Base-by-base conservation (phyloP, 2,888 invertebrate genomes). In the Ennomos quercinarius region DNA sequence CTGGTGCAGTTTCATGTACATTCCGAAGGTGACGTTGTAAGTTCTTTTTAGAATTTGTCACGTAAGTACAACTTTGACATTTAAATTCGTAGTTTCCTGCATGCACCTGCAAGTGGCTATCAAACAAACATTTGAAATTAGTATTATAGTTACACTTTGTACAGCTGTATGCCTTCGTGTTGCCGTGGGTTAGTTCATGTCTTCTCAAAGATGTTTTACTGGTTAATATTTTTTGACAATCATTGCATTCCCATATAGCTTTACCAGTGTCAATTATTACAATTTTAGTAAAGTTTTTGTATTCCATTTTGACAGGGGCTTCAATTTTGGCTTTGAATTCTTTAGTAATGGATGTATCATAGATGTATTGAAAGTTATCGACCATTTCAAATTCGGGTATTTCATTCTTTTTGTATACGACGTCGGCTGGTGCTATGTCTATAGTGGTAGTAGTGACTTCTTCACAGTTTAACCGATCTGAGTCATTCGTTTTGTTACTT, bases 91-190 rank as follows among this genome's bases (percentile, higher is more conserved):
- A 12, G 9, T 12, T 9, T 12, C 12, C 12, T 35, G 35, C 11
- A 40, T 49, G 49, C 4, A 11, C 8, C 12, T 2, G 5, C 8
- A 34, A 34, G 34, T 49, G 49, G 1, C n/a, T 34, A 1, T 11
- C 9, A 9, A 49, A 41, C 8, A 2, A 8, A 41, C 35, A 34
- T 12, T 41, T 41, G 2, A 34, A 34, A 41, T 40, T 9, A 27
- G 40, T 49, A 10, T 40, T 49, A 10, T 49, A 49, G 11, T 41
- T 2, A 40, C 49, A 49, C 17, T 11, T 11, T 35, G 39, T 0
- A 34, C 49, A 49, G 10, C 35, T n/a, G 10, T 27, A 49, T 17
- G 8, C 12, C 2, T 27, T 17, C 17, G 6, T 11, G 5, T 49
- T 41, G 10, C 3, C 5, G 40, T 40, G 49, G 9, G 10, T 42